Conservation (phyloP, 2,113 vertebrate genomes). For the Meleagris gallopavo region DNA sequence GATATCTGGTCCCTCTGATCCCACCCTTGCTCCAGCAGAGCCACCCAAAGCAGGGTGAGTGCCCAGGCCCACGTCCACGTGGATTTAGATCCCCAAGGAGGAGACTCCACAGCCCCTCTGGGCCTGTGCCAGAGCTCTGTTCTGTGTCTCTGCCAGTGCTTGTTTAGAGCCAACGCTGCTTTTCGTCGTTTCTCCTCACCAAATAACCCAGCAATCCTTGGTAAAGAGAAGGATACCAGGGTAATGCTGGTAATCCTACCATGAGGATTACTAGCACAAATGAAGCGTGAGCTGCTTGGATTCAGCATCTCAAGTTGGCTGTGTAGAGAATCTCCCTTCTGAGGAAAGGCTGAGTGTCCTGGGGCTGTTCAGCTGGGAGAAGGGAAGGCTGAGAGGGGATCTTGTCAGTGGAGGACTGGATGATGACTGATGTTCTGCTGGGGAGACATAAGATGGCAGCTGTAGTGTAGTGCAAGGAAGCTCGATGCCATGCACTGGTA, state of each 20-base stretch:
- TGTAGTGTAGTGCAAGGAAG: neutral
- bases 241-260: neutral
- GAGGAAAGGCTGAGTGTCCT: neutral
- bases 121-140: neutral
- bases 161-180: neutral
- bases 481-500: rapidly evolving
- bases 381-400: neutral
- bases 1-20: neutral
- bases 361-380: neutral
- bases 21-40: neutral
- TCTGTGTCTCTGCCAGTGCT: neutral
- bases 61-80: neutral
- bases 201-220: neutral
- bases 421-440: neutral
- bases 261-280: neutral
- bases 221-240: neutral
- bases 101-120: neutral
- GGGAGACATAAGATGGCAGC: neutral
- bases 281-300: neutral
- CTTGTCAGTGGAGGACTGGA: neutral
- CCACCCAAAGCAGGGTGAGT: neutral
- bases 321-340: too few species aligned
- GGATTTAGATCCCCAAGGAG: neutral
- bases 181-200: neutral
- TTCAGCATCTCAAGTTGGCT: neutral